Evolutionary conservation across 2,888 invertebrate species (phyloP), one percentile per base, ranked within the genome.

Genomic region (Nasonovia ribisnigri): DNA sequence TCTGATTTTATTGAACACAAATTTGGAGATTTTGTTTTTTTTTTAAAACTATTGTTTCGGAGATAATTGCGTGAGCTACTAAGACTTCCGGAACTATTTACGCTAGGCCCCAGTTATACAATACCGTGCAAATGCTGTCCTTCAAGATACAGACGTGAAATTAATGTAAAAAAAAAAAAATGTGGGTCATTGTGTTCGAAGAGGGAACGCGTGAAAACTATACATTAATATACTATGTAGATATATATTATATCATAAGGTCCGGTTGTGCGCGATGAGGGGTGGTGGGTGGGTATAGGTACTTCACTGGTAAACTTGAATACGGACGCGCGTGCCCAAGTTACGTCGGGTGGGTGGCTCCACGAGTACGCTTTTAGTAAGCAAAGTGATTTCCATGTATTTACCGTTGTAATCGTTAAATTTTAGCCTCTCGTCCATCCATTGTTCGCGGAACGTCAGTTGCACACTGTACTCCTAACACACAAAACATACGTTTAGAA

Each of bases 371-470:
- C 42, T 86, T 48, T 88, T 86, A 91, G 54, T 29, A 77, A 92
- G 51, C 84, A 48, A 77, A 94, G 26, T 67, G 42, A 90, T 87
- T 90, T 93, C 48, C 36, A 48, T 86, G 67, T 94, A 96, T 96
- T 96, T 95, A 97, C 98, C 98, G 96, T 97, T 97, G 95, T 97
- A 97, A 96, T 98, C 98, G 96, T 98, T 97, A 96, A 98, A 98
- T 96, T 97, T 97, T 95, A 98, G 97, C 95, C 99, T 97, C 96
- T 99, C 98, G 96, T 99, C 99, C 95, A 98, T 96, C 99, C 99
- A 99, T 96, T 99, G 98, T 96, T 99, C 99, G 96, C 99, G 97
- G 96, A 99, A 99, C 95, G 99, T 99, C 96, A 99, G 97, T 96
- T 99, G 99, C 95, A 99, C 99, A 96, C 98, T 99, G 97, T 99